These are phyloP conservation scores for Saturnia japonica DNA, from an alignment of 2,888 invertebrate species.

Conservation along the genomic window DNA sequence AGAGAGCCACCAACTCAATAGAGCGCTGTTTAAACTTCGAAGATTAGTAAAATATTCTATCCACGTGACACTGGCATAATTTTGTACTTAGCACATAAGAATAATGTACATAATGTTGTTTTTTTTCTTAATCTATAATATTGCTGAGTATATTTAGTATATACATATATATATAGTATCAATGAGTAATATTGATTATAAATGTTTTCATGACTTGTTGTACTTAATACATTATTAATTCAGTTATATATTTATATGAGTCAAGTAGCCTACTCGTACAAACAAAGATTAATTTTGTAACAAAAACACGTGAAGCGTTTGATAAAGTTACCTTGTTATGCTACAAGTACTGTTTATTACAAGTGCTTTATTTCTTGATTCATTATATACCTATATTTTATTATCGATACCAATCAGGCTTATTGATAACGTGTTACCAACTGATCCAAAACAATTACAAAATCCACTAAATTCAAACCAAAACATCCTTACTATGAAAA, in stretches of 20 bases:
- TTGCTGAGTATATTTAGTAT: no score
- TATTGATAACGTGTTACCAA: neutral
- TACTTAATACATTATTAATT: neutral
- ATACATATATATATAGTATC: no score
- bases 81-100: no score
- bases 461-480: no score
- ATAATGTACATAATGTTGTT: no score
- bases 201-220: neutral
- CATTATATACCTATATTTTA: neutral
- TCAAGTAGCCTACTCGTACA: neutral
- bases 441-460: no score
- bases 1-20: no score
- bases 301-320: neutral
- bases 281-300: neutral
- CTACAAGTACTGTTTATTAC: neutral
- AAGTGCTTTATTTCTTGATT: neutral
- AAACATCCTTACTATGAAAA: no score
- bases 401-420: neutral
- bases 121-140: no score
- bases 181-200: neutral
- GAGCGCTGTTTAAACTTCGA: no score
- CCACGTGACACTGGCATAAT: no score
- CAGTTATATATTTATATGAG: neutral
- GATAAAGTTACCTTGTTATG: neutral
- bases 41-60: no score